These are phyloP conservation scores for Dermolepida albohirtum DNA, from an alignment of 2,888 invertebrate genomes.

Conservation along the genomic window DNA sequence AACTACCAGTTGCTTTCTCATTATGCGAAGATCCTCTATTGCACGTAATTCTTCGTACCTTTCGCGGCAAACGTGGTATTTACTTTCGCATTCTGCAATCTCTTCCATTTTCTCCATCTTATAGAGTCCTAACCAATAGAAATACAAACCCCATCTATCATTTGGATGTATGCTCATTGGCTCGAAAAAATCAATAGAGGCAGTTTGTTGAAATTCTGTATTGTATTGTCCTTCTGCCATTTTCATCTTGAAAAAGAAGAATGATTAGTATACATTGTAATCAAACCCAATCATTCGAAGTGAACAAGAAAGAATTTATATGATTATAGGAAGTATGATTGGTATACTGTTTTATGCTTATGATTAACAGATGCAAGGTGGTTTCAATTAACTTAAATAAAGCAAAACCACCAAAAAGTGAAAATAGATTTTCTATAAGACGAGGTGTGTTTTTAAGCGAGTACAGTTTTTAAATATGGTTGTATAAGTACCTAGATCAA, in stretches of 20 bases:
- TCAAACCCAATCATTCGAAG: too few relatives aligned
- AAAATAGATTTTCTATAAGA: too few relatives aligned
- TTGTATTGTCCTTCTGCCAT: slow-evolving; percentile 42
- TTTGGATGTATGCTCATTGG: slow-evolving; percentile 53
- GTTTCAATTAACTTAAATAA: too few relatives aligned
- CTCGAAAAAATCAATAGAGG: slow-evolving; percentile 47
- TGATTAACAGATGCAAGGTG: too few relatives aligned
- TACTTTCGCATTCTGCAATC: slow-evolving; percentile 47
- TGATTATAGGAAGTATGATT: too few relatives aligned
- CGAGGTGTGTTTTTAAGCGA: too few relatives aligned
- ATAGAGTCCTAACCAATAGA: slow-evolving; percentile 55
- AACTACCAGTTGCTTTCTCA: slow-evolving; percentile 70
- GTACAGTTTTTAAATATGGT: too few relatives aligned
- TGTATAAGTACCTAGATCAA: too few relatives aligned
- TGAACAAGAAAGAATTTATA: too few relatives aligned
- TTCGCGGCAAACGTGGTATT: slow-evolving; percentile 51
- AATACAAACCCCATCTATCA: slow-evolving; percentile 60
- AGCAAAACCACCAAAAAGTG: too few relatives aligned
- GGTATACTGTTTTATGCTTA: too few relatives aligned
- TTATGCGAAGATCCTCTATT: slow-evolving; percentile 70
- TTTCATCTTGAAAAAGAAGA: slow-evolving; percentile 38
- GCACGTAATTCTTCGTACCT: slow-evolving; percentile 57
- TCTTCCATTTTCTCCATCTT: slow-evolving; percentile 45
- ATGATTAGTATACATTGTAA: too few relatives aligned
- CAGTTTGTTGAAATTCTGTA: neutral